These are phyloP conservation scores for Eutrigla gurnardus DNA, from an alignment of 2,797 vertebrate genomes.

Conservation along the genomic window DNA sequence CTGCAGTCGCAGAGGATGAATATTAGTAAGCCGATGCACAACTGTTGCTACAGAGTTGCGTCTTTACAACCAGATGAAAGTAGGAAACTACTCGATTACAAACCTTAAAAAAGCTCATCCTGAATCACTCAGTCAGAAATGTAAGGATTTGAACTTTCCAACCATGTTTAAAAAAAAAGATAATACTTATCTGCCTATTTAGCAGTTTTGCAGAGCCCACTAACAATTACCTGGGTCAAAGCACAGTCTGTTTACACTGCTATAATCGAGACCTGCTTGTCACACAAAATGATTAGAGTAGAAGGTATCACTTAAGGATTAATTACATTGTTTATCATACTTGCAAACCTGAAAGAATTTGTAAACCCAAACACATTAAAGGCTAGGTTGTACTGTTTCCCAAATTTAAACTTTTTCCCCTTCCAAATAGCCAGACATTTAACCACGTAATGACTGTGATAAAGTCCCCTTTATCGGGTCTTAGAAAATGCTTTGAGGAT, in stretches of 20 bases:
- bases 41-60: slow-evolving; percentile 32
- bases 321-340: slow-evolving; percentile 75
- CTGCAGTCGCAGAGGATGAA: slow-evolving; percentile 67
- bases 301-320: slow-evolving; percentile 70
- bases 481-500: slow-evolving; percentile 88
- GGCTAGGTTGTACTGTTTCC: slow-evolving; percentile 69
- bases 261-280: slow-evolving; percentile 56
- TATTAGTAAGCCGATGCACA: slow-evolving; percentile 61
- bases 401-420: slow-evolving; percentile 74
- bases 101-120: not conserved
- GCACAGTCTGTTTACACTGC: slow-evolving; percentile 47
- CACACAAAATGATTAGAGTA: slow-evolving; percentile 49
- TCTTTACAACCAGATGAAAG: not conserved
- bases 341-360: slow-evolving; percentile 72
- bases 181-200: slow-evolving; percentile 43
- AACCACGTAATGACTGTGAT: slow-evolving; percentile 84
- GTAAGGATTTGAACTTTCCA: slow-evolving; percentile 35
- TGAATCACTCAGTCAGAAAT: not conserved
- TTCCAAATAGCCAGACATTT: slow-evolving; percentile 83
- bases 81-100: slow-evolving; percentile 11
- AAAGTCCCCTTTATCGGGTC: slow-evolving; percentile 81
- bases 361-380: slow-evolving; percentile 78
- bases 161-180: slow-evolving; percentile 15
- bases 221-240: slow-evolving; percentile 74
- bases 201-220: slow-evolving; percentile 56